Evolutionary conservation across 2,888 invertebrate species (phyloP).

Genomic region (Melangyna quadrimaculata): DNA sequence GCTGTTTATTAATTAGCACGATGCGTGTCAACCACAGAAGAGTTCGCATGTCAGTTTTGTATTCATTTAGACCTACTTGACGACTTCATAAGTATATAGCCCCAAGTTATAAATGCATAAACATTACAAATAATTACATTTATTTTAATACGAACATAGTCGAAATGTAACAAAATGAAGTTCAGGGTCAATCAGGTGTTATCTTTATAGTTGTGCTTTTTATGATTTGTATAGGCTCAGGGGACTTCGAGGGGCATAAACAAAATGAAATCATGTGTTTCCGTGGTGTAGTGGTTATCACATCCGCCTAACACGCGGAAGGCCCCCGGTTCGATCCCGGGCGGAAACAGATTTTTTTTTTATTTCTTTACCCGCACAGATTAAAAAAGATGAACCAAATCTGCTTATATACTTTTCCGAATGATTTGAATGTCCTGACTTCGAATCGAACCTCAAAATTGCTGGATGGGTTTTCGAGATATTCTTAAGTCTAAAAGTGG

Average conservation of each 20-base stretch:
- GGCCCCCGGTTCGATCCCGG: constrained; percentile 82
- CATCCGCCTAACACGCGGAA: constrained; percentile 82
- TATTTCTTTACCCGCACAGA: not conserved
- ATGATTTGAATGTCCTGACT: too few relatives aligned
- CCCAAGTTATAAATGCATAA: not conserved
- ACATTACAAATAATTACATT: not conserved
- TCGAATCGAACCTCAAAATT: too few relatives aligned
- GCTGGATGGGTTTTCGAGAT: too few relatives aligned
- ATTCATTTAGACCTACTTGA: not conserved
- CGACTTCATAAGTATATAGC: not conserved
- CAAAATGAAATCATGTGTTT: constrained; percentile 75
- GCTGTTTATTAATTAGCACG: too few relatives aligned
- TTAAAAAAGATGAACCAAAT: too few relatives aligned
- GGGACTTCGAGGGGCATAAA: too few relatives aligned
- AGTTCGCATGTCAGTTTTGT: not conserved
- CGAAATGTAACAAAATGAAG: too few relatives aligned
- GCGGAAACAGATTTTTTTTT: constrained; percentile 77
- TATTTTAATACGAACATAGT: not conserved
- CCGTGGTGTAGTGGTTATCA: constrained; percentile 82
- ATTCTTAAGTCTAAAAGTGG: too few relatives aligned
- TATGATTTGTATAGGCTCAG: not conserved
- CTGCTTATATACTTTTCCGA: too few relatives aligned
- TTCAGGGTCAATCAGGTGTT: too few relatives aligned
- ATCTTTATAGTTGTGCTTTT: too few relatives aligned
- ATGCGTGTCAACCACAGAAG: too few relatives aligned